Evolutionary conservation across 2,113 vertebrate genomes (phyloP), one percentile per base, ranked within the genome.

Genomic region (Upupa epops): DNA sequence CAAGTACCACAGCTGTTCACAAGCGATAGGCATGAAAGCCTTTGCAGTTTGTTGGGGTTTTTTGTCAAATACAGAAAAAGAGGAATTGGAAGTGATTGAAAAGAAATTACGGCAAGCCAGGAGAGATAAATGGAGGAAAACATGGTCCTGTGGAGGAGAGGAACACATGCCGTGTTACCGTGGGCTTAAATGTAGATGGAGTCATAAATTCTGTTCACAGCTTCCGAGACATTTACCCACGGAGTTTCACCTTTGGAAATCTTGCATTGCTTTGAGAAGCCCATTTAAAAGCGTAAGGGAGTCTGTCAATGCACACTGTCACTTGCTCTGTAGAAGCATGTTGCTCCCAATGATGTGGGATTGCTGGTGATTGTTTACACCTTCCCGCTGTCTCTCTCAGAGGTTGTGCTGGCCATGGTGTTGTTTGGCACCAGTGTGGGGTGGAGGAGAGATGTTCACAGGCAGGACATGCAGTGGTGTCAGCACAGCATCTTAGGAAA

Each of bases 311-410:
- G n/a, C 18, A 10, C 3, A 29, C n/a, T 75, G 49, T 65, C 71
- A 69, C 81, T 89, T 68, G 58, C 58, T 66, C 52, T 71, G 56
- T 54, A 77, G 79, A 40, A 73, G 9, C n/a, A 32, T 68, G 13
- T 73, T 72, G 58, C 21, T 91, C 49, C n/a, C 0, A 0, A 1
- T 34, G 69, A 8, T 0, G 0, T 2, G 1, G n/a, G n/a, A n/a
- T n/a, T n/a, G n/a, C n/a, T 45, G 78, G 20, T 24, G 19, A 12
- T 74, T 75, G 54, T 60, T 92, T 64, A 22, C 59, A 60, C 51
- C 54, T 79, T 83, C 36, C 26, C 2, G 2, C 29, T 21, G 31
- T 40, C 71, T 65, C 48, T n/a, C n/a, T n/a, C n/a, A 17, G 51
- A 42, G 45, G 28, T 51, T 4, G 20, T 60, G 2, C 45, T 4